A percentile compares a stretch with the other conserved stretches of the same genome.
These are phyloP conservation scores for Gymnoscelis rufifasciata DNA, from an alignment of 2,888 invertebrate genomes.

Conservation along the genomic window DNA sequence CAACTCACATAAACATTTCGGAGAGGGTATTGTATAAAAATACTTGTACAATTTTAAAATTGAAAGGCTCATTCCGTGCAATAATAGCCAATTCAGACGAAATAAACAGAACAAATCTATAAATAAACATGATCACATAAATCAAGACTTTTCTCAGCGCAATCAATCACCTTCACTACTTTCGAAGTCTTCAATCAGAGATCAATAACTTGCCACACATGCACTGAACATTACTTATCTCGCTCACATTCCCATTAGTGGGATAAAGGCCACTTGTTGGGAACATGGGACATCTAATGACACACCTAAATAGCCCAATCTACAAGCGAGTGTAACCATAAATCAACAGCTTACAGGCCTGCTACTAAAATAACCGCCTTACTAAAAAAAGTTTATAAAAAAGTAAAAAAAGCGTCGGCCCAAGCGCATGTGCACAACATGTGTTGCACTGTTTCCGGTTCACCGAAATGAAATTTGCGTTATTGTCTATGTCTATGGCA, in stretches of 20 bases:
- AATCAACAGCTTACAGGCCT: conserved; percentile 53
- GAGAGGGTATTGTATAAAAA: no score
- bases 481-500: conserved; percentile 50
- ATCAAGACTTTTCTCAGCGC: conserved; percentile 26
- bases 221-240: conserved; percentile 63
- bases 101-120: neutral
- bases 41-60: no score
- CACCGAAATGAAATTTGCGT: conserved; percentile 56
- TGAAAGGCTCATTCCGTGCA: no score
- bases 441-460: conserved; percentile 67
- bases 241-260: conserved; percentile 45
- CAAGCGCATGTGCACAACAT: conserved; percentile 68
- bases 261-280: conserved; percentile 57
- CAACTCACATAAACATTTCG: no score
- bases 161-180: conserved; percentile 34
- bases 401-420: conserved; percentile 61
- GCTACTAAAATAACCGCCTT: conserved; percentile 56
- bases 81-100: no score
- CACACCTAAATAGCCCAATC: conserved; percentile 27
- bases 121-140: conserved; percentile 14
- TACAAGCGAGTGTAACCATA: conserved; percentile 42
- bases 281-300: conserved; percentile 42
- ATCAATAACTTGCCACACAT: conserved; percentile 55
- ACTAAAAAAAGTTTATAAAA: conserved; percentile 46
- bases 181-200: conserved; percentile 54